phyloP scores from a whole-genome alignment of 1,140 invertebrate genomes.

The Dryas iulia region DNA sequence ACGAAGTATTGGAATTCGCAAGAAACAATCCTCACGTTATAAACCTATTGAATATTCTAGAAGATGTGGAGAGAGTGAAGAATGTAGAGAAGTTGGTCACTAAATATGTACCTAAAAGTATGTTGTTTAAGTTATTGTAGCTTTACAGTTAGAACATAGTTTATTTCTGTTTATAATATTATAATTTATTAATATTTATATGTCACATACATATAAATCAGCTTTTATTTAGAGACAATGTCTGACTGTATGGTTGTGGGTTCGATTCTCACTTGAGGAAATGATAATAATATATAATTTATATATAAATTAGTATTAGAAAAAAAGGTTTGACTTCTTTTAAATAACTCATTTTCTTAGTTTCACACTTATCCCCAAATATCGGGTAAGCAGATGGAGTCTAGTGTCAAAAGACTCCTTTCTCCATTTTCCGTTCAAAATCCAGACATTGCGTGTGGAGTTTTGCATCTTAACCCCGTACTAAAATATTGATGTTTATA shows the following conservation, averaged over 20 bases:
- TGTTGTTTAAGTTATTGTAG: slow-evolving; percentile 20
- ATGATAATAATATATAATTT: no score
- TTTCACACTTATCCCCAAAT: background rate
- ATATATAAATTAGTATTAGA: no score
- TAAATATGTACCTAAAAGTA: slow-evolving; percentile 51
- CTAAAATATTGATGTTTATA: background rate
- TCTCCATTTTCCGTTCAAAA: background rate
- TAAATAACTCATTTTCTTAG: background rate
- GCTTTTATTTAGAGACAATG: no score
- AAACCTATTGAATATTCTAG: slow-evolving; percentile 81
- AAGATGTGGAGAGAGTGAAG: slow-evolving; percentile 76
- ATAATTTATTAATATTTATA: no score
- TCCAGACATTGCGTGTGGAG: background rate
- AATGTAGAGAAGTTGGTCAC: slow-evolving; percentile 49
- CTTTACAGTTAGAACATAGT: no score
- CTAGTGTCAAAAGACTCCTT: background rate
- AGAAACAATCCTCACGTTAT: slow-evolving; percentile 82
- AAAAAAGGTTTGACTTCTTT: no score
- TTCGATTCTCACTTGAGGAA: no score
- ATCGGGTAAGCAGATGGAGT: background rate
- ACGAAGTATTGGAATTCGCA: slow-evolving; percentile 79
- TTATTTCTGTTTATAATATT: no score
- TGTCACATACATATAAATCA: no score
- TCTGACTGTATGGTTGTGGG: no score
- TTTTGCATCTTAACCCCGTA: background rate